Base-by-base conservation (phyloP, 2,888 invertebrate genomes). In the Abscondita cerata region DNA sequence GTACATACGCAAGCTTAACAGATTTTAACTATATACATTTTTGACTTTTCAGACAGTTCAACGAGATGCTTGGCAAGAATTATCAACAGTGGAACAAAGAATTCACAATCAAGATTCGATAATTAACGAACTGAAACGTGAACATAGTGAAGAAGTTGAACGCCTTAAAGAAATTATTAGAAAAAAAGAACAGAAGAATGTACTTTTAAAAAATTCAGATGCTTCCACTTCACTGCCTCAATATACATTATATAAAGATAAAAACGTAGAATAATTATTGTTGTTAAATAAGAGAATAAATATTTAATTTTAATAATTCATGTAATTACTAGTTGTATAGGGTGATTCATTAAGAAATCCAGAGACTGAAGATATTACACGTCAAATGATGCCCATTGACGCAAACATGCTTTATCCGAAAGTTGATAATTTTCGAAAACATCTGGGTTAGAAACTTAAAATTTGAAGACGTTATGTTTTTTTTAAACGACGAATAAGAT, bases 41-140 rank as follows among this genome's bases (percentile, higher is more conserved):
- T n/a, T n/a, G n/a, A n/a, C n/a, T n/a, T n/a, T 75, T 44, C 67
- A 85, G 85, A 81, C 76, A 56, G 83, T 85, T 11, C 83, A 84
- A 69, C 80, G 81, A 67, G 83, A 80, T 53, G 83, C 84, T 1
- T 83, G 80, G 75, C 81, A 84, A 59, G 83, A 84, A 72, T 75
- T 85, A 57, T 79, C 80, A 1, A 79, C 81, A 1, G 83, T 83
- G 0, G 84, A 84, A 67, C 81, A 82, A 67, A 80, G 81, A 54
- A 81, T 85, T 15, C 81, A 79, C 63, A 80, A 80, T 54, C 83
- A 84, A 68, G 81, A 83, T 63, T 68, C 77, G 1, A 76, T 79
- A 13, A 82, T 83, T 1, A 80, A 78, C 38, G 75, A 75, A 19
- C 79, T 84, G 79, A 83, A 83, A 70, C 73, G 75, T 9, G 81